These are phyloP conservation scores for Mesoclemmys tuberculata DNA, from an alignment of 2,113 vertebrate genomes.

Conservation along the genomic window DNA sequence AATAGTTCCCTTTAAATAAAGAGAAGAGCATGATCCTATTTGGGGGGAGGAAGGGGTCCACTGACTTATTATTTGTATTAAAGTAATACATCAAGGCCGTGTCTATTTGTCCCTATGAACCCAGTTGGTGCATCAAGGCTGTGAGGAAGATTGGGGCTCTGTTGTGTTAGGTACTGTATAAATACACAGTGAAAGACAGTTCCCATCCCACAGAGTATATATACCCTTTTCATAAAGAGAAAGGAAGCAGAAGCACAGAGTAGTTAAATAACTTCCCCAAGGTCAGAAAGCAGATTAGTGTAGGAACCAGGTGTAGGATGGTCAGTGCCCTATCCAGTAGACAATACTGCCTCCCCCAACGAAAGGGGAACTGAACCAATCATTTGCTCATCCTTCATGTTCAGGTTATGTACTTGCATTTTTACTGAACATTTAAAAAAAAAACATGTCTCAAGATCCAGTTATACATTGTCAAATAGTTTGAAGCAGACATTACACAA, in stretches of 20 bases:
- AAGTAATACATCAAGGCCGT: not conserved
- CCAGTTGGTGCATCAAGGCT: not conserved
- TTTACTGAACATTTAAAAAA: slow-evolving; percentile 21
- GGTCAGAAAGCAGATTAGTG: not conserved
- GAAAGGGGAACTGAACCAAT: not conserved
- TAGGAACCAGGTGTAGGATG: not conserved
- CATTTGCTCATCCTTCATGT: not conserved
- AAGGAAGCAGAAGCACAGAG: not conserved
- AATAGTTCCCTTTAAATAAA: not conserved
- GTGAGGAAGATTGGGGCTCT: not conserved
- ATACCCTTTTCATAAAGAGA: not conserved
- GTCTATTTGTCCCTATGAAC: not conserved
- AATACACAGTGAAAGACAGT: not conserved
- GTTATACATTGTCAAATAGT: not conserved
- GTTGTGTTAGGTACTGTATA: not conserved
- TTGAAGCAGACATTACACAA: slow-evolving; percentile 20
- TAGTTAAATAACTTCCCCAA: not conserved
- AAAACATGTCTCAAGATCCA: not conserved
- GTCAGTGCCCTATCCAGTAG: not conserved
- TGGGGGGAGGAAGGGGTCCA: not conserved
- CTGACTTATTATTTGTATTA: not conserved
- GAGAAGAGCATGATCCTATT: too few relatives aligned
- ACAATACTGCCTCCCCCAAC: accelerated
- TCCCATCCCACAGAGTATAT: not conserved
- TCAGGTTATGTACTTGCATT: not conserved